Base-by-base conservation (phyloP, 2,888 invertebrate genomes). In the Coleophora deauratella region DNA sequence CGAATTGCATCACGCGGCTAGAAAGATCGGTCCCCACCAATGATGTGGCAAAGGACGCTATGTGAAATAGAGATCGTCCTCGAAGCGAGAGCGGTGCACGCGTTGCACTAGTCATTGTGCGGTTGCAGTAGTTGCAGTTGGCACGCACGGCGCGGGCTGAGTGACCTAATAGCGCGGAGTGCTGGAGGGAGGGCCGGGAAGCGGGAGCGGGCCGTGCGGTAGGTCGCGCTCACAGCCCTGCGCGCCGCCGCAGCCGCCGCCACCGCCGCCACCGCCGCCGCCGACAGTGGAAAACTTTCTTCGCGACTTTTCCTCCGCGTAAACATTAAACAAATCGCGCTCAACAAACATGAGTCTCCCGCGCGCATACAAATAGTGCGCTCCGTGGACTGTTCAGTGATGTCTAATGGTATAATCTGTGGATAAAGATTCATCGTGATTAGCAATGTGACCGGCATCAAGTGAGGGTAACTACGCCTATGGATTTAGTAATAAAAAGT, bases 51-150 rank as follows among this genome's bases (percentile, higher is more conserved):
- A 82, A 84, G 84, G 82, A 84, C 84, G 82, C 74, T 4, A 31
- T 11, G 79, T 77, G 82, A 82, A 84, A 82, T 84, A 84, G 82
- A 85, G 84, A 79, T 85, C 82, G 84, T 85, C 84, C 84, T 85
- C 84, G 84, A 80, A 78, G 84, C 84, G 84, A 84, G 82, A 81
- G 84, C 82, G 80, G 75, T 79, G 81, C 62, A 59, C 66, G 65
- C 65, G 67, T 55, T 82, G 82, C 82, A 81, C 75, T 76, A 79
- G 76, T 79, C 80, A 79, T 80, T 81, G 81, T 80, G 82, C 72
- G 69, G 81, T 75, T 79, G 81, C 80, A 80, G 58, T 80, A 79
- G 81, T 75, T 79, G 81, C 80, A 80, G 58, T 80, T 79, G 72
- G 79, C 80, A 82, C 82, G 82, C 80, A 78, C 80, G 77, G 71